Conservation (phyloP, 2,888 invertebrate genomes). For the Lasius platythorax region DNA sequence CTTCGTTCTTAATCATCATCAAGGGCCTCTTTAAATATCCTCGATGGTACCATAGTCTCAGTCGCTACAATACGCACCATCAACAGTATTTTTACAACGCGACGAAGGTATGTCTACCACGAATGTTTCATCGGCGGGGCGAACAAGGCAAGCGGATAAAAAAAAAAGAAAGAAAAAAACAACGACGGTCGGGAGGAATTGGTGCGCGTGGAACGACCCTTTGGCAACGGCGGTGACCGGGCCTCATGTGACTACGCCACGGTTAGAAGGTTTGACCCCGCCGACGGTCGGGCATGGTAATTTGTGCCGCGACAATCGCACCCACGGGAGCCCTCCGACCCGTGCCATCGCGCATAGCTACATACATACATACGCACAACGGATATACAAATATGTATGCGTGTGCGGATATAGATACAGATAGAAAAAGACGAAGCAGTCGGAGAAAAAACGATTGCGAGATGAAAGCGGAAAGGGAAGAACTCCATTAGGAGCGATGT, state of each 20-base stretch:
- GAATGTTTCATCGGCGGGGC: constrained; percentile 23
- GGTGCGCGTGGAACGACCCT: constrained; percentile 54
- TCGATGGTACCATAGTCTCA: constrained; percentile 28
- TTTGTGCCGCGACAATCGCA: constrained; percentile 79
- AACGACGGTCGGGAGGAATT: constrained; percentile 47
- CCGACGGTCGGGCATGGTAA: constrained; percentile 76
- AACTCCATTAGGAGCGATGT: not conserved
- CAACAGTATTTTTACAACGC: constrained; percentile 11
- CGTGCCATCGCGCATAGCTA: constrained; percentile 53
- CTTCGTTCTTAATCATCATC: constrained; percentile 34
- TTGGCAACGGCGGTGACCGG: constrained; percentile 44
- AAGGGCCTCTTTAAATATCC: constrained; percentile 23
- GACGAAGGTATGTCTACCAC: constrained; percentile 5
- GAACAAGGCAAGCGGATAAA: constrained; percentile 4
- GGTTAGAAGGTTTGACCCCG: constrained; percentile 72
- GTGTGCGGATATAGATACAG: constrained; percentile 13
- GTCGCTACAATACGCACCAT: constrained; percentile 15
- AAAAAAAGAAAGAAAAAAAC: not conserved
- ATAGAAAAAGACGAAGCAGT: constrained; percentile 5
- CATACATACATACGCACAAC: constrained; percentile 20
- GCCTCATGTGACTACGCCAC: constrained; percentile 41
- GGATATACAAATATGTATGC: constrained; percentile 24
- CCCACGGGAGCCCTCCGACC: constrained; percentile 76
- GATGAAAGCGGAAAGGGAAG: not conserved
- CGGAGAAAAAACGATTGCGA: constrained; percentile 1